These are phyloP conservation scores for Trialeurodes vaporariorum DNA, from an alignment of 1,140 invertebrate genomes.

Conservation along the genomic window DNA sequence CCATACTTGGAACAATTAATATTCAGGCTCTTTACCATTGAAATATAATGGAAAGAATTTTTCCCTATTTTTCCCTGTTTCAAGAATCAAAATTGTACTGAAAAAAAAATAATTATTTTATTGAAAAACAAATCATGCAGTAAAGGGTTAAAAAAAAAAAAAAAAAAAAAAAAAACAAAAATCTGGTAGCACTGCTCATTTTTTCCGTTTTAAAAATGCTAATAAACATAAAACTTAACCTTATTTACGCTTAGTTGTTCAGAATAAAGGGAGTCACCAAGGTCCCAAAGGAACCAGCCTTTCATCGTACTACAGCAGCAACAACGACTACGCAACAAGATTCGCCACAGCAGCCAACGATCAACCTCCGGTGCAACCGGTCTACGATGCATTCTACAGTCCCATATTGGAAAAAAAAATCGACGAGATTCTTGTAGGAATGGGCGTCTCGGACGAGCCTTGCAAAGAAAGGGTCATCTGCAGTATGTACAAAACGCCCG, in stretches of 20 bases:
- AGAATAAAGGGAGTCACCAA: background rate
- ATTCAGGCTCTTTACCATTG: too few species aligned
- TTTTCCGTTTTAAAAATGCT: too few species aligned
- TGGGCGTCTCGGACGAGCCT: constrained; percentile 50
- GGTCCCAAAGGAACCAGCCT: background rate
- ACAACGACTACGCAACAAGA: background rate
- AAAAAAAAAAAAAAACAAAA: too few species aligned
- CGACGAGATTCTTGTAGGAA: constrained; percentile 54
- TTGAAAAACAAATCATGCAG: too few species aligned
- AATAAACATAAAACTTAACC: background rate
- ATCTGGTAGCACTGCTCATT: too few species aligned
- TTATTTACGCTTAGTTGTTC: background rate
- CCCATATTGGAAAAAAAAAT: constrained; percentile 58
- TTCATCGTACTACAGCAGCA: background rate
- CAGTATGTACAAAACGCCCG: constrained; percentile 67
- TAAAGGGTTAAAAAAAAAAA: too few species aligned
- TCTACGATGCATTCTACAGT: constrained; percentile 62
- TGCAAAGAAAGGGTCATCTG: constrained; percentile 66
- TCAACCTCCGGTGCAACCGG: background rate
- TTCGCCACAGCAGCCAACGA: background rate
- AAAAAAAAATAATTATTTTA: too few species aligned
- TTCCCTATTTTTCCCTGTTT: too few species aligned
- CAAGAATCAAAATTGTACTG: too few species aligned
- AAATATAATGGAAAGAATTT: too few species aligned
- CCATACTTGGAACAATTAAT: too few species aligned